Conservation (phyloP, 2,888 invertebrate species). For the Idaea aversata region DNA sequence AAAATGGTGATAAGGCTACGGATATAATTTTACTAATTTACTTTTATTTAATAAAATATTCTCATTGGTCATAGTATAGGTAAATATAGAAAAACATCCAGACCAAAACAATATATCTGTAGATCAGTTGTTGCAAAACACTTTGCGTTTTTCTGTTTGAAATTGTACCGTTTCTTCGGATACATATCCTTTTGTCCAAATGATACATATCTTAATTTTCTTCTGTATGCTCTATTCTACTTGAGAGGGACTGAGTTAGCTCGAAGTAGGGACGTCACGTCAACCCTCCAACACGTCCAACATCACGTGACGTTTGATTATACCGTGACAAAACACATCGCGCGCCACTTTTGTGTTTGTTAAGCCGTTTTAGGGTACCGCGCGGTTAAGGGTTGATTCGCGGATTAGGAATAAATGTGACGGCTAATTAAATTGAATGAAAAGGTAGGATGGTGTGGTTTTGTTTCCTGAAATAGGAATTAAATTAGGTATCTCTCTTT, state of each 20-base stretch:
- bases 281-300: slow-evolving; percentile 32
- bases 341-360: slow-evolving; percentile 45
- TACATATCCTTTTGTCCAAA: background rate
- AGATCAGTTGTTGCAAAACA: too few relatives aligned
- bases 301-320: slow-evolving; percentile 41
- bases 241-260: background rate
- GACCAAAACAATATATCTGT: too few relatives aligned
- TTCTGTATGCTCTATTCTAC: background rate
- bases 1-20: too few relatives aligned
- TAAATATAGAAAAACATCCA: too few relatives aligned
- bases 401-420: slow-evolving; percentile 1
- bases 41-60: too few relatives aligned
- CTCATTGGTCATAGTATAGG: too few relatives aligned
- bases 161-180: too few relatives aligned
- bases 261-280: slow-evolving; percentile 14
- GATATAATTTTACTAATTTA: too few relatives aligned
- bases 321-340: slow-evolving; percentile 60
- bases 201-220: background rate
- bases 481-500: background rate
- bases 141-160: too few relatives aligned
- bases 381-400: slow-evolving; percentile 10
- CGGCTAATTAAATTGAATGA: background rate
- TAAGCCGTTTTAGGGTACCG: slow-evolving; percentile 35
- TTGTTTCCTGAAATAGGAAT: background rate
- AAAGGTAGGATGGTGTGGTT: background rate